Percentiles rank a stretch among this genome's conserved stretches.
Conservation (phyloP, 2,888 invertebrate species). For the Spilosoma lubricipeda region DNA sequence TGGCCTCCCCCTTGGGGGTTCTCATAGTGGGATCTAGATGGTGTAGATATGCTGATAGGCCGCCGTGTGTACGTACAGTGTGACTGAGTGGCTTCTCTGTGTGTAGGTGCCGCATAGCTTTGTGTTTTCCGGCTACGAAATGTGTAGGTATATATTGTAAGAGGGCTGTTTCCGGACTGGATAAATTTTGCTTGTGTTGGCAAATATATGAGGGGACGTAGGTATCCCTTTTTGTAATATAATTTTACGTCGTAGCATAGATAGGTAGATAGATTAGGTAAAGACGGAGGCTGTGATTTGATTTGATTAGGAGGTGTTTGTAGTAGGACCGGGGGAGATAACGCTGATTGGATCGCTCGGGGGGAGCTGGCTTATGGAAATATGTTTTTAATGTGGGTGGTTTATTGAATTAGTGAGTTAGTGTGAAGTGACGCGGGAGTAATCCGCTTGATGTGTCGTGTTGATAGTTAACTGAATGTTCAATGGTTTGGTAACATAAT, state of each 20-base stretch:
- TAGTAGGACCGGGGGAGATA: conserved; percentile 81
- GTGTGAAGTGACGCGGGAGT: conserved; percentile 74
- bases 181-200: conserved; percentile 85
- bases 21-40: conserved; percentile 86
- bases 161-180: conserved; percentile 82
- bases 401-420: conserved; percentile 83
- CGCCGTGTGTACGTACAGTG: conserved; percentile 72
- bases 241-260: conserved; percentile 84
- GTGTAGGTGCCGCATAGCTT: conserved; percentile 66
- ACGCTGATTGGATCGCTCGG: conserved; percentile 82
- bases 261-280: conserved; percentile 85
- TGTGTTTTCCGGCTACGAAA: conserved; percentile 78
- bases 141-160: conserved; percentile 73
- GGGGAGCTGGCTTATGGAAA: conserved; percentile 78
- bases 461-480: conserved; percentile 68
- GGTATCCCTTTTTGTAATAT: conserved; percentile 85
- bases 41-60: conserved; percentile 85
- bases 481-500: conserved; percentile 62
- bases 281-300: conserved; percentile 85
- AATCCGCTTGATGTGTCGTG: conserved; percentile 73
- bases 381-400: conserved; percentile 85
- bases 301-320: conserved; percentile 86
- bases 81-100: conserved; percentile 59
- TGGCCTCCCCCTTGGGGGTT: conserved; percentile 86
- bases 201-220: conserved; percentile 85